Evolutionary conservation across 2,888 invertebrate species (phyloP).

Genomic region (Macaria liturata): DNA sequence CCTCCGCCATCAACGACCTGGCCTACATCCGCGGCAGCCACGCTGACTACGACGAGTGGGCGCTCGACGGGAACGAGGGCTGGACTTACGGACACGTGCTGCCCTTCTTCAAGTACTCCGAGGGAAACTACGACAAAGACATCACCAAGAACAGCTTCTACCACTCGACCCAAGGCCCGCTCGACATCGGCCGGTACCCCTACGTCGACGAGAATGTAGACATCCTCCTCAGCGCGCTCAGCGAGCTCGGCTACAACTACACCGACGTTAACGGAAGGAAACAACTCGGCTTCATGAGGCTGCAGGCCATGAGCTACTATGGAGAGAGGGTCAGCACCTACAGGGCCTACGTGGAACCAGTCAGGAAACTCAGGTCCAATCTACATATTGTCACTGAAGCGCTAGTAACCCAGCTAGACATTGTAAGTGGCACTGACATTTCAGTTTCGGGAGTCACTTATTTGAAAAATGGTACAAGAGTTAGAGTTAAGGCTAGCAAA

Average conservation of each 20-base stretch:
- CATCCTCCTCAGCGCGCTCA: slow-evolving; percentile 67
- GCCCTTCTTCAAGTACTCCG: slow-evolving; percentile 76
- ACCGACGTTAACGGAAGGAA: slow-evolving; percentile 73
- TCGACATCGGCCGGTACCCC: slow-evolving; percentile 72
- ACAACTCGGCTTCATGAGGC: slow-evolving; percentile 73
- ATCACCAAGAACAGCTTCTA: slow-evolving; percentile 69
- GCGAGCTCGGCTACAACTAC: slow-evolving; percentile 73
- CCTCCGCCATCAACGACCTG: slow-evolving; percentile 73
- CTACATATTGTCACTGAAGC: slow-evolving; percentile 66
- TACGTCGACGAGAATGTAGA: slow-evolving; percentile 75
- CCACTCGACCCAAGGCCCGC: slow-evolving; percentile 73
- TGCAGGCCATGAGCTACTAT: slow-evolving; percentile 73
- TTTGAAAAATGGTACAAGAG: slow-evolving; percentile 69
- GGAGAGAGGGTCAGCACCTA: slow-evolving; percentile 76
- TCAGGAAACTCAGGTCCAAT: slow-evolving; percentile 65
- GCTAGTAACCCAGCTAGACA: slow-evolving; percentile 65
- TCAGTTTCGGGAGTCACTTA: slow-evolving; percentile 63
- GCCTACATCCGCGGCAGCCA: slow-evolving; percentile 75
- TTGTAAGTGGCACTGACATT: slow-evolving; percentile 52
- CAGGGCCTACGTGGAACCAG: slow-evolving; percentile 73
- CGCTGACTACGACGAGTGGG: slow-evolving; percentile 77
- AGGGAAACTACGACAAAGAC: slow-evolving; percentile 76
- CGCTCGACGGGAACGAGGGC: slow-evolving; percentile 68
- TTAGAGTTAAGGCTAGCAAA: slow-evolving; percentile 54
- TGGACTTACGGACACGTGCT: slow-evolving; percentile 70